These are phyloP conservation scores for Andrena chrysosceles DNA, from an alignment of 2,888 invertebrate genomes.

Conservation along the genomic window DNA sequence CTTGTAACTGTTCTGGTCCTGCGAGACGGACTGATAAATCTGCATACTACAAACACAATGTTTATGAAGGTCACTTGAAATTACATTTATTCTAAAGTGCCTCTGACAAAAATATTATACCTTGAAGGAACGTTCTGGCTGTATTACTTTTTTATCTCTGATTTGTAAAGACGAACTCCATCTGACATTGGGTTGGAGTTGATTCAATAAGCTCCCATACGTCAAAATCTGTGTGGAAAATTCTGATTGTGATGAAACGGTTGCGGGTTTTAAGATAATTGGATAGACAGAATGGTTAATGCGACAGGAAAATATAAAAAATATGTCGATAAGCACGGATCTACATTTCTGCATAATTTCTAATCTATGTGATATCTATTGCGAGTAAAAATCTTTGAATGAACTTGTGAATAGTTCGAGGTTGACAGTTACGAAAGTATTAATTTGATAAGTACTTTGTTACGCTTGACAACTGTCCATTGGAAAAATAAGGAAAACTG, in stretches of 20 bases:
- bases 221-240: conserved; percentile 73
- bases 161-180: conserved; percentile 81
- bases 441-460: not conserved
- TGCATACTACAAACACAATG: conserved; percentile 87
- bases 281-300: too few species aligned
- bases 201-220: conserved; percentile 76
- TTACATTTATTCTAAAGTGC: not conserved
- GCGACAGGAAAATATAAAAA: not conserved
- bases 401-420: not conserved
- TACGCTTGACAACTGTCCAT: not conserved
- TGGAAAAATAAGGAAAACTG: not conserved
- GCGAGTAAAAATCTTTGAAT: not conserved
- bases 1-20: conserved; percentile 91
- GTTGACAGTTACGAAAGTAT: conserved; percentile 4
- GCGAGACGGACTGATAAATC: conserved; percentile 91
- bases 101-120: conserved; percentile 63
- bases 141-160: conserved; percentile 77
- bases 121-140: conserved; percentile 81
- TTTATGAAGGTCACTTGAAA: not conserved
- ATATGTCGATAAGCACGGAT: not conserved
- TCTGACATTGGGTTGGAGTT: conserved; percentile 76
- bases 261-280: not conserved
- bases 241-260: not conserved
- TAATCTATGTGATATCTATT: not conserved
- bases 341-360: not conserved